Evolutionary conservation across 2,888 invertebrate species (phyloP).

Genomic region (Hypercompe scribonia): DNA sequence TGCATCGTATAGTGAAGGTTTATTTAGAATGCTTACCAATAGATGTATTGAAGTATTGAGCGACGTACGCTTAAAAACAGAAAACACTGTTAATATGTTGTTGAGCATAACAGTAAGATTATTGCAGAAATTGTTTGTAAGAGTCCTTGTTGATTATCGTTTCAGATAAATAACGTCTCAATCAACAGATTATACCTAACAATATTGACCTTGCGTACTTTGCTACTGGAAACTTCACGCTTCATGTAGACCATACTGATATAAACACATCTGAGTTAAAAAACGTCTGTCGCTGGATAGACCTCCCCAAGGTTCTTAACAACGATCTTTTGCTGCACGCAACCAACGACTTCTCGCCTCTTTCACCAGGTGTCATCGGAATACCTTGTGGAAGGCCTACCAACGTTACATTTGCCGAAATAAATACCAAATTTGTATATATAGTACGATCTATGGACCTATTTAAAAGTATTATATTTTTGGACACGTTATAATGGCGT

Average conservation of each 20-base stretch:
- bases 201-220: not conserved
- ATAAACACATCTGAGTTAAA: too few species aligned
- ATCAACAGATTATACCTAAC: not conserved
- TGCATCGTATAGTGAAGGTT: conserved; percentile 2
- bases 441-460: not conserved
- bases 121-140: not conserved
- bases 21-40: conserved; percentile 70
- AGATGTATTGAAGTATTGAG: conserved; percentile 79
- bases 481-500: not conserved
- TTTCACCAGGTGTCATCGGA: too few species aligned
- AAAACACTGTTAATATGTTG: conserved; percentile 42
- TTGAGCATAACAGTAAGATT: not conserved
- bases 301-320: too few species aligned
- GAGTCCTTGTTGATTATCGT: not conserved
- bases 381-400: too few species aligned
- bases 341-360: too few species aligned
- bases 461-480: not conserved
- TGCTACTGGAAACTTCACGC: not conserved
- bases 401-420: too few species aligned
- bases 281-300: too few species aligned
- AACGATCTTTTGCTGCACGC: too few species aligned
- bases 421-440: not conserved
- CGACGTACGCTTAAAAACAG: conserved; percentile 80
- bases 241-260: not conserved
- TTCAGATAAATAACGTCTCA: not conserved